Percentiles rank a stretch among this genome's conserved stretches.
Conservation (phyloP, 2,888 invertebrate species). For the Cephus nigrinus region DNA sequence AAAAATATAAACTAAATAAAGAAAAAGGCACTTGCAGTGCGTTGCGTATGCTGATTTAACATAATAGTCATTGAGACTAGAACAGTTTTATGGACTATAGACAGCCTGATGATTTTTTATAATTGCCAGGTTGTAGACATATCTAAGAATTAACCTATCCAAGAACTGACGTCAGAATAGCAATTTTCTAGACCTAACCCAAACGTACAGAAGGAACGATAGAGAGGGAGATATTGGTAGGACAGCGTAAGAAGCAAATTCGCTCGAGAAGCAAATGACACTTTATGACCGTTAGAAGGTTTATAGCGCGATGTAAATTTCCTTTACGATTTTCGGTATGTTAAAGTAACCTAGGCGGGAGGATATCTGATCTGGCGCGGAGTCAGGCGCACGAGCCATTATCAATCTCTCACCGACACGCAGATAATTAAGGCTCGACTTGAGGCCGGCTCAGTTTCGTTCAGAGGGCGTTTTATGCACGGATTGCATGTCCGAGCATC, state of each 20-base stretch:
- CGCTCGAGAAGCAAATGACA: not conserved
- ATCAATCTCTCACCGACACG: constrained; percentile 46
- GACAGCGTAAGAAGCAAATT: not conserved
- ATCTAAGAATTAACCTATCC: no score
- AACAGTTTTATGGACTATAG: no score
- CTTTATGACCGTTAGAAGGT: constrained; percentile 5
- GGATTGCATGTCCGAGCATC: constrained; percentile 54
- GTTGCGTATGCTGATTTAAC: not conserved
- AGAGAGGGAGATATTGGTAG: not conserved
- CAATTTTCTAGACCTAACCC: no score
- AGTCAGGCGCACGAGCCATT: constrained; percentile 27
- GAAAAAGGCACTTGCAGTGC: no score
- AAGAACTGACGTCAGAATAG: not conserved
- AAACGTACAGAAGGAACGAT: not conserved
- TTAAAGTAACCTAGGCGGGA: not conserved
- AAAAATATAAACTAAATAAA: no score
- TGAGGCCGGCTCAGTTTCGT: constrained; percentile 25
- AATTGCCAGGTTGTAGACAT: no score
- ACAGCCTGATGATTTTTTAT: no score
- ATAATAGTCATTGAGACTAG: not conserved
- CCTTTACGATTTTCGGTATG: constrained; percentile 9
- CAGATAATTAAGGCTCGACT: constrained; percentile 46
- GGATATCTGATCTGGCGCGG: constrained; percentile 27
- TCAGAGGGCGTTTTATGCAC: constrained; percentile 44
- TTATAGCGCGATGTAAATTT: constrained; percentile 4